Percentiles rank a stretch among this genome's conserved stretches.
phyloP scores from a whole-genome alignment of 2,113 vertebrate species.

The Regulus satrapa region DNA sequence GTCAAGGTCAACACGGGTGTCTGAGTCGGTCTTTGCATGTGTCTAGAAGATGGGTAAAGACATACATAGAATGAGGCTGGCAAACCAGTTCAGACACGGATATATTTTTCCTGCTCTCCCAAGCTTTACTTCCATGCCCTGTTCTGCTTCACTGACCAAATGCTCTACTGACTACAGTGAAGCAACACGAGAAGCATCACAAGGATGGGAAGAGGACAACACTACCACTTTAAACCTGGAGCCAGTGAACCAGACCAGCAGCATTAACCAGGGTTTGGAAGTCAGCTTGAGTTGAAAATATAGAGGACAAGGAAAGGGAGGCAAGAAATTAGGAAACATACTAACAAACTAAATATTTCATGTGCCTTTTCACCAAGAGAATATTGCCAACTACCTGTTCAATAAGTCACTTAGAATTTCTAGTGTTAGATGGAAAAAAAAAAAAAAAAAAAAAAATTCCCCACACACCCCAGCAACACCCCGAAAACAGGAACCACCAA shows the following conservation, averaged over 20 bases:
- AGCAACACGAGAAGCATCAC: background rate
- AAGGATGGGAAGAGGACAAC: background rate
- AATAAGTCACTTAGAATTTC: background rate
- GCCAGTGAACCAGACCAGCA: background rate
- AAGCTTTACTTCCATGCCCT: background rate
- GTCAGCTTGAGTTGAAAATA: background rate
- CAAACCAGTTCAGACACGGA: background rate
- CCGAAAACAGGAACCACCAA: background rate
- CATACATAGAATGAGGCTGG: background rate
- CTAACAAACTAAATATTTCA: background rate
- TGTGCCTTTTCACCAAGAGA: background rate
- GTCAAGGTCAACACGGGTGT: background rate
- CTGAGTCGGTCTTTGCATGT: accelerated
- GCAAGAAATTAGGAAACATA: background rate
- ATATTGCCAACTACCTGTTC: background rate
- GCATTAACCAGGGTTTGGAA: background rate
- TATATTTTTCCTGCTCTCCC: background rate
- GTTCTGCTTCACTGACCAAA: background rate
- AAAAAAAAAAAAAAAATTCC: background rate
- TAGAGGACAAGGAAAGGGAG: background rate
- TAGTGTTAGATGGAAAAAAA: background rate
- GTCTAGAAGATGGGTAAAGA: background rate
- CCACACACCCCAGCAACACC: background rate
- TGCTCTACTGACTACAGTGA: background rate
- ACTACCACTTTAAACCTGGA: background rate